A percentile compares a stretch with the other conserved stretches of the same genome.
Evolutionary conservation across 2,113 vertebrate species (phyloP).

Genomic region (Triplophysa dalaica): DNA sequence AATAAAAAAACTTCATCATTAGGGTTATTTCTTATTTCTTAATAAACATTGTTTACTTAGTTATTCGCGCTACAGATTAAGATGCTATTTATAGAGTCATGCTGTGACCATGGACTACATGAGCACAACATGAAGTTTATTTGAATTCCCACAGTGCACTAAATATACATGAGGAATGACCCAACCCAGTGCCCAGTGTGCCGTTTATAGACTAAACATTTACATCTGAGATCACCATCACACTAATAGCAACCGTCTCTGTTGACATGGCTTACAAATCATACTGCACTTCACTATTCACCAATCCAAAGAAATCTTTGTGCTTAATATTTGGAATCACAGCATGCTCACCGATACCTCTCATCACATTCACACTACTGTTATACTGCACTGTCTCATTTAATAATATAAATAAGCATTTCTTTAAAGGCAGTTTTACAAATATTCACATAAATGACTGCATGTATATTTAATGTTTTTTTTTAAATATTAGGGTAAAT

Average conservation of each 20-base stretch:
- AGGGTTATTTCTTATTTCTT: background rate
- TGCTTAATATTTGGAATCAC: no score
- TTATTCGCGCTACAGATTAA: background rate
- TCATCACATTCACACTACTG: no score
- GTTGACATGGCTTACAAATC: constrained; percentile 39
- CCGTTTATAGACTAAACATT: constrained; percentile 60
- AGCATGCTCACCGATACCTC: no score
- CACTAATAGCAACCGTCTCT: constrained; percentile 57
- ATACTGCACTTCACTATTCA: background rate
- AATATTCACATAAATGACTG: no score
- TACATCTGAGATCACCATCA: constrained; percentile 39
- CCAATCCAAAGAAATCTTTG: background rate
- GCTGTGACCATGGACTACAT: constrained; percentile 5
- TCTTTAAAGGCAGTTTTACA: no score
- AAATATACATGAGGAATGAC: constrained; percentile 37
- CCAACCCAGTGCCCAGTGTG: constrained; percentile 37
- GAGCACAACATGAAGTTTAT: background rate
- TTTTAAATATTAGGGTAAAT: no score
- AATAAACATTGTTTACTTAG: background rate
- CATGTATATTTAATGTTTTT: no score
- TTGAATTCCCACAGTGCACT: constrained; percentile 34
- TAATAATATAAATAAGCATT: no score
- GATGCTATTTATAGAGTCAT: constrained; percentile 32
- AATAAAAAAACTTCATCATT: background rate
- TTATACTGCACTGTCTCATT: no score